phyloP scores from a whole-genome alignment of 2,113 vertebrate species.

The Ceyx melanurus region DNA sequence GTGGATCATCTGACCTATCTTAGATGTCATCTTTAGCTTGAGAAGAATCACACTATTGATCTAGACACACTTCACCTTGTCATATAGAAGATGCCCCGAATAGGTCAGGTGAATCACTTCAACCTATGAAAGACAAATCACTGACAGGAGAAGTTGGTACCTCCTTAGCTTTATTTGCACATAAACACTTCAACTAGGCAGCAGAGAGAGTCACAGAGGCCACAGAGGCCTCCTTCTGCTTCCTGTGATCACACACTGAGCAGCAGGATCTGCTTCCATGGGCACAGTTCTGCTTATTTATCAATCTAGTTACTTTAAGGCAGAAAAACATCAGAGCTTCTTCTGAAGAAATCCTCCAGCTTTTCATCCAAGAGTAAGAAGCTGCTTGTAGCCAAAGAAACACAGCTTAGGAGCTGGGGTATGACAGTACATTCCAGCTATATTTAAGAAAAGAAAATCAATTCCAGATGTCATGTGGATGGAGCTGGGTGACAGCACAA shows the following conservation, averaged over 20 bases:
- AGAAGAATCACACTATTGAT: not conserved
- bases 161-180: not conserved
- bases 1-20: not conserved
- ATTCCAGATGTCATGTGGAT: accelerated
- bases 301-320: constrained; percentile 15
- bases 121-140: not conserved
- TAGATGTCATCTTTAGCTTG: not conserved
- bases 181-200: not conserved
- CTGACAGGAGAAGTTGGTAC: not conserved
- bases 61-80: not conserved
- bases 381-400: not conserved
- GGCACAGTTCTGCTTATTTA: constrained; percentile 11
- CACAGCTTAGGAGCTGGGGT: not conserved
- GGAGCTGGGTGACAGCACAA: not conserved
- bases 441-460: not conserved
- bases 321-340: not conserved
- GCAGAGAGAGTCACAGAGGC: not conserved
- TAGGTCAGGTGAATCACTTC: not conserved
- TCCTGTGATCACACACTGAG: not conserved
- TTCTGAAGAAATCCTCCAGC: constrained; percentile 31
- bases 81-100: not conserved
- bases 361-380: not conserved
- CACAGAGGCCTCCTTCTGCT: not conserved
- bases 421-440: not conserved
- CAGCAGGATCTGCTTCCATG: not conserved